Evolutionary conservation across 2,888 invertebrate species (phyloP), one percentile per base, ranked within the genome.

Genomic region (Leptopilina syphax): DNA sequence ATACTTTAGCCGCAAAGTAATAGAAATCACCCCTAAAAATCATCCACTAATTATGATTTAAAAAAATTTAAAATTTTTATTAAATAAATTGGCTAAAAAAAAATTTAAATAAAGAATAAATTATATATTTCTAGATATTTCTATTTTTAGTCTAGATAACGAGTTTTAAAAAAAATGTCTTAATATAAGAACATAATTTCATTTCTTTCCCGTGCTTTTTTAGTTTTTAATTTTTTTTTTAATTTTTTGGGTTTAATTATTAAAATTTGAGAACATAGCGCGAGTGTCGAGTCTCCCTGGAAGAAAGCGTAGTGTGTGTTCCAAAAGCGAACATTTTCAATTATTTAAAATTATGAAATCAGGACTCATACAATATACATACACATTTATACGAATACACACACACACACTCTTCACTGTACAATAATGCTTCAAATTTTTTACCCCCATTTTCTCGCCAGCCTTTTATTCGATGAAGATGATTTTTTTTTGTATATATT

Each of bases 231-330:
- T 50, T 10, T 50, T 50, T 50, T 10, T 12, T 12, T 1, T 12
- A 50, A 34, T 34, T 34, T 34, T 34, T 34, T 34, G 34, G 6
- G 44, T 44, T 44, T 44, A 44, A 44, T 44, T 44, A 50, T 50
- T 50, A 73, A 73, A 73, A 73, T 57, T 73, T 54, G n/a, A 73
- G 34, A 34, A 27, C 8, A 34, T 34, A 34, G 73, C 73, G n/a
- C 73, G n/a, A 73, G 73, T 73, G 73, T 73, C 57, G 34, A 73
- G 57, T 73, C 57, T 73, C 73, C 73, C 57, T 73, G 57, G 73
- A 73, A 73, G 73, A 73, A 63, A 73, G 57, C 57, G 73, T 57
- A 34, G 34, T 34, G 34, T 34, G 70, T 70, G 57, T 73, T 73
- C 73, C 73, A 57, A 73, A 73, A 73, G 57, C 57, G 73, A 27